Conservation (phyloP, 2,888 invertebrate genomes). For the Xanthorhoe spadicearia region DNA sequence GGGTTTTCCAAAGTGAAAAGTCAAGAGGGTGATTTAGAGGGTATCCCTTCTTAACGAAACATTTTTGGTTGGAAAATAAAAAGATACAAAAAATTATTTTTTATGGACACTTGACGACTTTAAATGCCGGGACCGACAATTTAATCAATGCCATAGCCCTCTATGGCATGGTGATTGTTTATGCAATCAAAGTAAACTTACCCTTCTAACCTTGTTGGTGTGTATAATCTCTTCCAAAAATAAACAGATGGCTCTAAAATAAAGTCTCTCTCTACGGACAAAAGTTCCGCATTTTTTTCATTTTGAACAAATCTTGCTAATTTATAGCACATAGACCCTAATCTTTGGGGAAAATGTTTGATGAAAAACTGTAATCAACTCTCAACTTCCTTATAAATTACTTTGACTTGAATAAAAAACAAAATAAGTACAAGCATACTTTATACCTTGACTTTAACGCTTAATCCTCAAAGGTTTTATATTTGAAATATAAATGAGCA, state of each 20-base stretch:
- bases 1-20: no score
- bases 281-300: constrained; percentile 22
- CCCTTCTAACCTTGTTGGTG: not conserved
- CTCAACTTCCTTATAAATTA: constrained; percentile 16
- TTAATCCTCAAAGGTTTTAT: no score
- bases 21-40: no score
- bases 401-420: not conserved
- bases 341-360: constrained; percentile 33
- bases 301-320: constrained; percentile 34
- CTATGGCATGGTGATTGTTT: no score
- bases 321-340: constrained; percentile 31
- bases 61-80: no score
- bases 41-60: no score
- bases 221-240: not conserved
- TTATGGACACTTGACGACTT: no score
- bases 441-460: not conserved
- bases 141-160: no score
- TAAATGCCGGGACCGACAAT: no score
- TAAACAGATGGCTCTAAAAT: not conserved
- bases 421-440: not conserved
- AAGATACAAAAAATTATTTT: no score
- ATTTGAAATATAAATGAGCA: not conserved
- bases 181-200: not conserved
- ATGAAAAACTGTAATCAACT: constrained; percentile 37
- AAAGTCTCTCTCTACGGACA: constrained; percentile 13